Evolutionary conservation across 2,797 vertebrate genomes (phyloP), one percentile per base, ranked within the genome.

Genomic region (Pempheris klunzingeri): DNA sequence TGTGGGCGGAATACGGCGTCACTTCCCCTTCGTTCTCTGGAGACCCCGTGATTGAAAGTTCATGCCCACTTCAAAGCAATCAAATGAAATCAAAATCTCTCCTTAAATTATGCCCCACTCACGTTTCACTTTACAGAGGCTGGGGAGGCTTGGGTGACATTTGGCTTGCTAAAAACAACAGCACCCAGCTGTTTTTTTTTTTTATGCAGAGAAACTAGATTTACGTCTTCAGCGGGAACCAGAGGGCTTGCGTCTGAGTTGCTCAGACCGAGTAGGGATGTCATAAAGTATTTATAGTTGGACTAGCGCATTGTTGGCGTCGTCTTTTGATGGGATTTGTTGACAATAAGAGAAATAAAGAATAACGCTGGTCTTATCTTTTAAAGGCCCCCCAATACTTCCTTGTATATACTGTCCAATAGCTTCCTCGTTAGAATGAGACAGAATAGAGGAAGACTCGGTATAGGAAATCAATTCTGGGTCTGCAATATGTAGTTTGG

Each of bases 381-480:
- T 71, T 58, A 63, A 64, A 77, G 32, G 7, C 11, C 5, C 8
- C 15, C 39, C 1, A 47, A 30, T 7, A 20, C 38, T 68, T 73
- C 39, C 67, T 43, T 22, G 52, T 53, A 39, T 5, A 22, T 36
- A 70, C 38, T 4, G 39, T 74, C 58, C 65, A 5, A 10, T 61
- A 39, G 46, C 50, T 36, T 72, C 70, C 71, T 84, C 7, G 13
- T 79, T 72, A 43, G 55, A 63, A 36, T 47, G 58, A 85, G 61
- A 13, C 24, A 54, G 49, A 61, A 53, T 0, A 11, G 53, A 66
- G 69, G 58, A 59, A 4, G 57, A 76, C 38, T 62, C 4, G 0
- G 12, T 53, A 70, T 34, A 54, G 76, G 70, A 74, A 88, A 84
- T 87, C 74, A 78, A 77, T 78, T 80, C 70, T 65, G 30, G 67